Conservation (phyloP, 2,797 vertebrate species). For the Ataeniobius toweri region DNA sequence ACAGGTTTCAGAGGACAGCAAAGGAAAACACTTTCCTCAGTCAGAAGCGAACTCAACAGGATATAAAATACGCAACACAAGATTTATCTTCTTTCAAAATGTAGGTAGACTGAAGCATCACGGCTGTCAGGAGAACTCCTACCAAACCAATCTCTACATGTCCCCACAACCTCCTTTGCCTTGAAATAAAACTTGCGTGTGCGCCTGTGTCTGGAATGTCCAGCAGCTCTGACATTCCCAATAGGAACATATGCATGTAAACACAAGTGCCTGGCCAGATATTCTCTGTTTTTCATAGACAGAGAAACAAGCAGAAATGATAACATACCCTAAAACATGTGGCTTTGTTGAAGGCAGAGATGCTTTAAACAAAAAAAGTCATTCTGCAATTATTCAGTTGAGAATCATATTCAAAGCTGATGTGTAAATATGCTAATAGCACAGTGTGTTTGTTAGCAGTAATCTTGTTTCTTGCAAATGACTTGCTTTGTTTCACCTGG, state of each 20-base stretch:
- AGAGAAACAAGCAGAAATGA: slow-evolving; percentile 23
- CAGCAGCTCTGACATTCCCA: slow-evolving; percentile 12
- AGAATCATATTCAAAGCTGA: slow-evolving; percentile 3
- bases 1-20: slow-evolving; percentile 31
- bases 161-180: slow-evolving; percentile 10
- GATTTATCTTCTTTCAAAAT: background rate
- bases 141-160: slow-evolving; percentile 2
- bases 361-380: background rate
- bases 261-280: slow-evolving; percentile 9
- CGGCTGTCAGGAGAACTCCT: background rate
- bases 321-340: background rate
- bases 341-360: background rate
- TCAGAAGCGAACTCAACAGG: slow-evolving; percentile 19
- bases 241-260: background rate
- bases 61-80: slow-evolving; percentile 1
- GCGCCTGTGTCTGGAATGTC: slow-evolving; percentile 7
- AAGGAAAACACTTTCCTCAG: slow-evolving; percentile 17
- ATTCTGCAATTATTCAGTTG: background rate
- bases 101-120: background rate
- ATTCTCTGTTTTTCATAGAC: slow-evolving; percentile 29
- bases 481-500: slow-evolving; percentile 20
- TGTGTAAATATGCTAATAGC: background rate
- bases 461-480: slow-evolving; percentile 29
- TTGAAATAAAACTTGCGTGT: slow-evolving; percentile 12
- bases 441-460: slow-evolving; percentile 7